These are phyloP conservation scores for Alethe castanea DNA, from an alignment of 2,113 vertebrate species.

Conservation along the genomic window DNA sequence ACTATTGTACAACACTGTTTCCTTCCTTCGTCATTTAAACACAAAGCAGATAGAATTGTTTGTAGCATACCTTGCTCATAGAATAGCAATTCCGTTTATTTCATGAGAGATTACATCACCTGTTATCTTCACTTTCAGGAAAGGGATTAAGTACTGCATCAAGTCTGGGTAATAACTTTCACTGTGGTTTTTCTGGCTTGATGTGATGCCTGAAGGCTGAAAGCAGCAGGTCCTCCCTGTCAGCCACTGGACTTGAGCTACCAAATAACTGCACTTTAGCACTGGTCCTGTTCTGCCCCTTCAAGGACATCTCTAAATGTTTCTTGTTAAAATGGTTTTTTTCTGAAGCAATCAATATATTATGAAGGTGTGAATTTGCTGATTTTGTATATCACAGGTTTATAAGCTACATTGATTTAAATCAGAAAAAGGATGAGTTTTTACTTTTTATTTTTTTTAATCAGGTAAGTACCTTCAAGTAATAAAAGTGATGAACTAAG, in stretches of 20 bases:
- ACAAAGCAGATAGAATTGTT: background rate
- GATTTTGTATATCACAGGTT: background rate
- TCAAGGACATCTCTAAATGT: background rate
- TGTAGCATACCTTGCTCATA: background rate
- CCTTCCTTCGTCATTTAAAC: background rate
- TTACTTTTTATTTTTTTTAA: background rate
- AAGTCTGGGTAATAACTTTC: background rate
- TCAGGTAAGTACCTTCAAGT: background rate
- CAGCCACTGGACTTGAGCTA: background rate
- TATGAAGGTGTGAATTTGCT: background rate
- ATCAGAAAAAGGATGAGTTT: background rate
- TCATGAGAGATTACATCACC: background rate
- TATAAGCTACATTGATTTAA: background rate
- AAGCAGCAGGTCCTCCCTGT: background rate
- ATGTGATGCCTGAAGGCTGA: background rate
- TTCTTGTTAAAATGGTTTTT: background rate
- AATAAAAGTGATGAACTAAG: background rate
- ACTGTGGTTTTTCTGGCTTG: background rate
- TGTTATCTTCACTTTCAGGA: conserved; percentile 1
- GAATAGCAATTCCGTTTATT: background rate
- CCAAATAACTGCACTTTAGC: background rate
- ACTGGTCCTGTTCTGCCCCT: background rate
- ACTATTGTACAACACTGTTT: background rate
- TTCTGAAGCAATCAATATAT: background rate
- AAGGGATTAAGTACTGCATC: conserved; percentile 5